Evolutionary conservation across 2,113 vertebrate genomes (phyloP).

Genomic region (Oceanites oceanicus): DNA sequence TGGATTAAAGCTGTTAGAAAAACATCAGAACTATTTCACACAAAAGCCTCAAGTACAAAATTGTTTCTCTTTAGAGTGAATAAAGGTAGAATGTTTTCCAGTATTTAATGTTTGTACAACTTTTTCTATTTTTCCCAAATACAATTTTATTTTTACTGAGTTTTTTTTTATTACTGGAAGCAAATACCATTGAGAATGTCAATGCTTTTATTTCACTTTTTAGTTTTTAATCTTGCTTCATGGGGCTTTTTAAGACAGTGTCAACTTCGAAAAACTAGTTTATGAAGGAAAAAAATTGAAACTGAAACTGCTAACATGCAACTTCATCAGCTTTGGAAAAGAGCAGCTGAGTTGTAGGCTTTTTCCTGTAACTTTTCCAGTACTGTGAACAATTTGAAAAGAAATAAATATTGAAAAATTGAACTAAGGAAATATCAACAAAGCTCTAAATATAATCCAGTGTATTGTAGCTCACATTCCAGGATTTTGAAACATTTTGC

Average conservation of each 20-base stretch:
- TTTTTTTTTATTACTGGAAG: background rate
- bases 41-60: background rate
- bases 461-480: background rate
- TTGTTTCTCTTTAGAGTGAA: background rate
- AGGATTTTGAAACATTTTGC: background rate
- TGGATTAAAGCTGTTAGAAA: background rate
- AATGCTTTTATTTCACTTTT: background rate
- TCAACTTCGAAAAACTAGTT: background rate
- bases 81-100: background rate
- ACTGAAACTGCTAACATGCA: background rate
- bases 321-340: background rate
- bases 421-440: background rate
- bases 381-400: background rate
- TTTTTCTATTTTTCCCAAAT: background rate
- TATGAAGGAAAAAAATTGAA: background rate
- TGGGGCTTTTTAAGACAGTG: background rate
- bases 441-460: background rate
- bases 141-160: background rate
- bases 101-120: background rate
- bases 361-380: background rate
- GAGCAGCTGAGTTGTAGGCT: background rate
- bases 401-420: background rate
- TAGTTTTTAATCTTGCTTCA: background rate
- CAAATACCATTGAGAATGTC: background rate
- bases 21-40: background rate